phyloP scores from a whole-genome alignment of 2,113 vertebrate species.

The Polypterus bichir region DNA sequence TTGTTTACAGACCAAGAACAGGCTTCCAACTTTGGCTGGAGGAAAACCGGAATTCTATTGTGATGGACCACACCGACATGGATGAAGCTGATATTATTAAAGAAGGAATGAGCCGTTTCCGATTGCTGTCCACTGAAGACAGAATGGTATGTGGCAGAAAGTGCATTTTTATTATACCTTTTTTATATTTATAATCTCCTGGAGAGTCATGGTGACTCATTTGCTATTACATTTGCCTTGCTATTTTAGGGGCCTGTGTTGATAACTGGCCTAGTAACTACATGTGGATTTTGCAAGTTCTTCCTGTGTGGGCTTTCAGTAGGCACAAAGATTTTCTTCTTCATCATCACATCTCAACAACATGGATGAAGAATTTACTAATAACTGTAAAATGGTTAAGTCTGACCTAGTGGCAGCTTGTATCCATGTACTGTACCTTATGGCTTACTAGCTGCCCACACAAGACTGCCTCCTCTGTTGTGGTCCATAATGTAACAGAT shows the following conservation, averaged over 20 bases:
- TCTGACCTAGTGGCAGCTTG: too few relatives aligned
- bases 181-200: background rate
- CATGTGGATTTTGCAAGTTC: too few relatives aligned
- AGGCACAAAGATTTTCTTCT: too few relatives aligned
- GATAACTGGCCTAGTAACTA: too few relatives aligned
- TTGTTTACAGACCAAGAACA: conserved; percentile 65
- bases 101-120: conserved; percentile 82
- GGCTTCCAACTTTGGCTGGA: conserved; percentile 93
- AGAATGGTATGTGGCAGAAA: conserved; percentile 56
- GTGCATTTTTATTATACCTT: background rate
- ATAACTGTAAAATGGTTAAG: too few relatives aligned
- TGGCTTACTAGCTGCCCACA: too few relatives aligned
- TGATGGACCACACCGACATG: conserved; percentile 60
- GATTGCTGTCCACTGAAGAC: conserved; percentile 64
- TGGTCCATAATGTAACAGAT: too few relatives aligned
- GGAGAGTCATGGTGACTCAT: background rate
- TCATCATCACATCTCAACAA: too few relatives aligned
- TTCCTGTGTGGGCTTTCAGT: too few relatives aligned
- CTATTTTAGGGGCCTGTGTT: background rate
- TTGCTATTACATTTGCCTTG: conserved; percentile 1
- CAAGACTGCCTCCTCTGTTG: too few relatives aligned
- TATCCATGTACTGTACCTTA: too few relatives aligned
- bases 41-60: conserved; percentile 72
- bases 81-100: conserved; percentile 85
- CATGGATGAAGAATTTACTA: too few relatives aligned